Evolutionary conservation across 2,888 invertebrate genomes (phyloP).

Genomic region (Blomia tropicalis): DNA sequence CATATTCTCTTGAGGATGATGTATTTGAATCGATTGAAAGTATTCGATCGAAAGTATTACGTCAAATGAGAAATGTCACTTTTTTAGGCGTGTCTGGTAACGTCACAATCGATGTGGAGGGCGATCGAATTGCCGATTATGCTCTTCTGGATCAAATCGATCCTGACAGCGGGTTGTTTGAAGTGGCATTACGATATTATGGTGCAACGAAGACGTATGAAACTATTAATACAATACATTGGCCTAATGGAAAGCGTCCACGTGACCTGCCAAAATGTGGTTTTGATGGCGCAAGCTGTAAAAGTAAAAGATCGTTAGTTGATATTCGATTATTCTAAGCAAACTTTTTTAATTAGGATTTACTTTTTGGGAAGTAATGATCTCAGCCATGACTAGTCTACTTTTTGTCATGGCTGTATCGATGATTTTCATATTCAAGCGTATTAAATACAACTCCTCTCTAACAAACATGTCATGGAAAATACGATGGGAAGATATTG

Average conservation of each 20-base stretch:
- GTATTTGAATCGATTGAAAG: slow-evolving; percentile 8
- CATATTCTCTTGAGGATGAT: no score
- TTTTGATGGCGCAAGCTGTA: slow-evolving; percentile 43
- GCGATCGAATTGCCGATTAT: slow-evolving; percentile 30
- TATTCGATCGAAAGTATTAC: slow-evolving; percentile 20
- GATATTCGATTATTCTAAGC: background rate
- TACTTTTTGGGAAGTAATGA: slow-evolving; percentile 20
- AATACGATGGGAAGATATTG: slow-evolving; percentile 32
- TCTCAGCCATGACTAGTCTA: slow-evolving; percentile 20
- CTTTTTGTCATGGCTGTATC: slow-evolving; percentile 23
- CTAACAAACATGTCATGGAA: slow-evolving; percentile 33
- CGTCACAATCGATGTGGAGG: slow-evolving; percentile 28
- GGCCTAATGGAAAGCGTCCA: slow-evolving; percentile 61
- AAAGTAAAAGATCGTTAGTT: slow-evolving; percentile 1
- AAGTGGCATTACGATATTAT: slow-evolving; percentile 29
- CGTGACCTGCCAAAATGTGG: slow-evolving; percentile 85
- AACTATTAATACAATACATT: slow-evolving; percentile 46
- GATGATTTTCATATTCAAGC: slow-evolving; percentile 26
- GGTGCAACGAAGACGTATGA: slow-evolving; percentile 27
- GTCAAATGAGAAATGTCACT: slow-evolving; percentile 26
- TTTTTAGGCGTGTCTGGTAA: slow-evolving; percentile 30
- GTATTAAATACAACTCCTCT: slow-evolving; percentile 31
- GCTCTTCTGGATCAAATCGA: slow-evolving; percentile 29
- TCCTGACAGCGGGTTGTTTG: slow-evolving; percentile 27
- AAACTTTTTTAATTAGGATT: slow-evolving; percentile 18